phyloP scores from a whole-genome alignment of 2,888 invertebrate genomes.

The Globia sparganii region DNA sequence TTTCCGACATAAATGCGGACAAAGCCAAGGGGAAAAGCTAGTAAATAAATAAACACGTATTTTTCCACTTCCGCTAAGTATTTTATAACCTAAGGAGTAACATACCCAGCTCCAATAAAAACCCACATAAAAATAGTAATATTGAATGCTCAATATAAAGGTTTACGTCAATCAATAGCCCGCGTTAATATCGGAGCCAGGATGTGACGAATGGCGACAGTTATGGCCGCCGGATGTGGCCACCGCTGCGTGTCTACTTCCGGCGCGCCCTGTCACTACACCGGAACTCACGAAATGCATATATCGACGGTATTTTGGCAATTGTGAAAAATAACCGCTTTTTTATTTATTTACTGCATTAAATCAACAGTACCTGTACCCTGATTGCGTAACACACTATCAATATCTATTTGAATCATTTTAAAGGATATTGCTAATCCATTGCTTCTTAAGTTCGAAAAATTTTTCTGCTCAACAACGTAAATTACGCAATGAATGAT shows the following conservation, averaged over 20 bases:
- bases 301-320: conserved; percentile 59
- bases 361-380: not conserved
- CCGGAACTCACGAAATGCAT: conserved; percentile 72
- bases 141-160: conserved; percentile 52
- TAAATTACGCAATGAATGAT: not conserved
- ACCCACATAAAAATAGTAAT: conserved; percentile 56
- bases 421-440: not conserved
- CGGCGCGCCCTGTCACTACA: conserved; percentile 72
- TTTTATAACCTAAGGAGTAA: conserved; percentile 29
- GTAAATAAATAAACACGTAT: not conserved
- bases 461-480: no score
- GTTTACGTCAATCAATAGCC: conserved; percentile 69
- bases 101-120: conserved; percentile 49
- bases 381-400: no score
- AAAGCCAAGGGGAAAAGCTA: not conserved
- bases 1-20: not conserved
- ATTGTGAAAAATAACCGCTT: conserved; percentile 37
- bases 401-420: not conserved
- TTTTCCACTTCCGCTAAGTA: not conserved
- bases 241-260: conserved; percentile 73
- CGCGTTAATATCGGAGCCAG: conserved; percentile 71
- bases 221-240: conserved; percentile 77
- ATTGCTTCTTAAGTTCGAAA: not conserved
- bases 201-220: conserved; percentile 80
- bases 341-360: conserved; percentile 24